phyloP scores from a whole-genome alignment of 2,797 vertebrate species.

The Denticeps clupeoides region DNA sequence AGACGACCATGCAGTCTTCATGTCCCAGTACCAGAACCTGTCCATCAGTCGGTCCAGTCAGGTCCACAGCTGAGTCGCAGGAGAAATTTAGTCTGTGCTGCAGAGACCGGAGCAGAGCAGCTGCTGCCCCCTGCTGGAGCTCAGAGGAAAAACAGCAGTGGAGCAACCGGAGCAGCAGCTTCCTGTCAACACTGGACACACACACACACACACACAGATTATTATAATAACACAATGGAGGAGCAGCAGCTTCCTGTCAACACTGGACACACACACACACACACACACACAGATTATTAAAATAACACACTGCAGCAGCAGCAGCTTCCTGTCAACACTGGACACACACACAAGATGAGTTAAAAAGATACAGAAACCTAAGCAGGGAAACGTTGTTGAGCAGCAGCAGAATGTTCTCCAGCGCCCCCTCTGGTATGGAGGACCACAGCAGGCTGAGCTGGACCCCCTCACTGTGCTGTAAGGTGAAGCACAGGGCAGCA shows the following conservation, averaged over 20 bases:
- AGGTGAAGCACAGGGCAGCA: too few relatives aligned
- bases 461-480: too few relatives aligned
- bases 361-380: conserved; percentile 8
- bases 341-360: not conserved
- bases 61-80: conserved; percentile 17
- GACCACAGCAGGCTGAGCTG: too few relatives aligned
- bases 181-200: too few relatives aligned
- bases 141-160: too few relatives aligned
- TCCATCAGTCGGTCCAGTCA: conserved; percentile 13
- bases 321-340: too few relatives aligned
- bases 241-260: conserved; percentile 35
- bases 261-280: conserved; percentile 13
- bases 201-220: too few relatives aligned
- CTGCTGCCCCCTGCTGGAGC: too few relatives aligned
- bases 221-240: conserved; percentile 29
- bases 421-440: conserved; percentile 26
- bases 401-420: conserved; percentile 17
- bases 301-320: not conserved
- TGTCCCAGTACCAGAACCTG: conserved; percentile 22
- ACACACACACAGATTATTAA: not conserved
- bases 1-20: conserved; percentile 19
- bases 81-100: conserved; percentile 33
- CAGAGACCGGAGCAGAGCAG: too few relatives aligned
- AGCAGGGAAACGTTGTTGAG: conserved; percentile 18
- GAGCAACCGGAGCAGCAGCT: too few relatives aligned